Conservation (phyloP, 2,888 invertebrate species). For the Hyposoter didymator region DNA sequence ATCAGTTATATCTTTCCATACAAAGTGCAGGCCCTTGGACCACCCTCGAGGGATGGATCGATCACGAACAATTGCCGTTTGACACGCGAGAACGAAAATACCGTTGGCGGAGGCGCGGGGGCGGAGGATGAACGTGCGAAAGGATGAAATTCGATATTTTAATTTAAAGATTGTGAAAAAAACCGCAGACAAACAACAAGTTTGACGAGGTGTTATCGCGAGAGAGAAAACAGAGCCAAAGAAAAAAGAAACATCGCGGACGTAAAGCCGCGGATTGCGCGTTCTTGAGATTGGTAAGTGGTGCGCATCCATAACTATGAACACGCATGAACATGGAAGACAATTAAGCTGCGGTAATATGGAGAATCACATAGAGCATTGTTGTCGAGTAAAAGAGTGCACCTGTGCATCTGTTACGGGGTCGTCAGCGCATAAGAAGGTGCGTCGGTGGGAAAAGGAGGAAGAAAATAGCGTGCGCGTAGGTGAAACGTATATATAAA, state of each 20-base stretch:
- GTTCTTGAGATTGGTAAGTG: constrained; percentile 4
- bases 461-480: constrained; percentile 38
- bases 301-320: constrained; percentile 3
- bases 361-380: not conserved
- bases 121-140: not conserved
- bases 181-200: not conserved
- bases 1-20: not conserved
- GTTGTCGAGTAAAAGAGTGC: not conserved
- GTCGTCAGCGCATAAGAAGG: constrained; percentile 28
- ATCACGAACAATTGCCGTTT: not conserved
- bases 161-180: too few relatives aligned
- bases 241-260: not conserved
- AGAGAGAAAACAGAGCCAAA: not conserved
- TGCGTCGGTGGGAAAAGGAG: constrained; percentile 43
- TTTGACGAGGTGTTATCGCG: not conserved
- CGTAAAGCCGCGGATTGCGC: constrained; percentile 33
- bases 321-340: not conserved
- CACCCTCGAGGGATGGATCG: not conserved
- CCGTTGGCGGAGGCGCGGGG: not conserved
- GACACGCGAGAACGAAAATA: not conserved
- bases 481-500: not conserved
- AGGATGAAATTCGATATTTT: not conserved
- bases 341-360: not conserved
- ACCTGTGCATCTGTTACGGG: constrained; percentile 40
- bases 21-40: not conserved